phyloP scores from a whole-genome alignment of 30 jellyfish, hydroid and myxozoan species.

The Aurelia aurita region DNA sequence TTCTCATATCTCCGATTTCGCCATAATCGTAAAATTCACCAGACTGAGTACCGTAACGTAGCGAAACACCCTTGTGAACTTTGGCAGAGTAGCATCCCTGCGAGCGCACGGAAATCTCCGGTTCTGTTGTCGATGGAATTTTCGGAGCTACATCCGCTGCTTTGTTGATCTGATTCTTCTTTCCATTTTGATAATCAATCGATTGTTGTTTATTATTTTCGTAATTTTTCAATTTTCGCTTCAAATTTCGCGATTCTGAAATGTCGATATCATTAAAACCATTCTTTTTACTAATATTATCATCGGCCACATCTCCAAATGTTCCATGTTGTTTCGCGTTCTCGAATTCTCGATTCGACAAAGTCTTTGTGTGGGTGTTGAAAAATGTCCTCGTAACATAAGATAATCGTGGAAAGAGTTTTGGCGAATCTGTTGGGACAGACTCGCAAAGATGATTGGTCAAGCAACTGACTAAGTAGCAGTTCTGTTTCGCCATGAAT shows the following conservation, averaged over 20 bases:
- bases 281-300: background rate
- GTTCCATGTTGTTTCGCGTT: constrained; percentile 15
- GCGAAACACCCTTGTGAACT: constrained; percentile 87
- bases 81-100: constrained; percentile 87
- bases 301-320: constrained; percentile 69
- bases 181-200: background rate
- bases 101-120: constrained; percentile 39
- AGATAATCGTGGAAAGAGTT: constrained; percentile 74
- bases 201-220: constrained; percentile 32
- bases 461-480: constrained; percentile 91
- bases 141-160: background rate
- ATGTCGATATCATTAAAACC: constrained; percentile 27
- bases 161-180: constrained; percentile 35
- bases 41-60: constrained; percentile 92
- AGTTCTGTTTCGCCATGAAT: constrained; percentile 89
- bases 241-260: constrained; percentile 45
- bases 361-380: constrained; percentile 28
- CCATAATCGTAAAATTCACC: constrained; percentile 99
- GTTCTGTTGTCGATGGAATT: background rate
- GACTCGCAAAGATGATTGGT: constrained; percentile 83
- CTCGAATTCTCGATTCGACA: constrained; percentile 19
- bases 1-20: constrained; percentile 86
- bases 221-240: constrained; percentile 12
- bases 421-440: constrained; percentile 84
- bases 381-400: constrained; percentile 78